Evolutionary conservation across 1,140 invertebrate genomes (phyloP), one percentile per base, ranked within the genome.

Genomic region (Cepaea nemoralis): DNA sequence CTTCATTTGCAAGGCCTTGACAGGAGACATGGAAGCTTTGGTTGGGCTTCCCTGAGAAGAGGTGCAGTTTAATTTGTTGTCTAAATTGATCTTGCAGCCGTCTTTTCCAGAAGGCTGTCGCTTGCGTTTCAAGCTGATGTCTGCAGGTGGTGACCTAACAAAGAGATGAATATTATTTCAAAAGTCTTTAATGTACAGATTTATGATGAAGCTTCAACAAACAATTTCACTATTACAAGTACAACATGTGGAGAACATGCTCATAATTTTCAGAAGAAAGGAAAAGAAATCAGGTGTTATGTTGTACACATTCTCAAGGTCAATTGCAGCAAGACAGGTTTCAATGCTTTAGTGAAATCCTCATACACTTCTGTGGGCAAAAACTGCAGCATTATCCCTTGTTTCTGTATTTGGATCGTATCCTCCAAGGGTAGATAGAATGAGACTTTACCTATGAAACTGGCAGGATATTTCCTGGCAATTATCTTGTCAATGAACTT

Each of bases 1-100:
- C 42, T 63, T 77, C 31, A 77, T 39, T 35, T 55, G 75, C 55
- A 77, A 40, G 12, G 50, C 35, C 50, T 77, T 77, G 2, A 59
- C 55, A 37, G 75, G 75, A 12, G 50, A 63, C 16, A 33, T 24
- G 14, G 35, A 63, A 35, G 35, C 33, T 40, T 39, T 63, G 16
- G 27, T 63, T 35, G 75, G 75, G 42, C 75, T 77, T 33, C 22
- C 35, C 48, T 63, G 50, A 39, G 55, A 39, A 6, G 75, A n/a
- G 55, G 42, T 50, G 37, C 42, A 45, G 71, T 74, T 74, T 3
- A 27, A 74, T 2, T 22, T 31, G 39, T 50, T 27, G 31, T 45
- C 31, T 27, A 31, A 74, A 22, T 22, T 27, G n/a, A 42, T 31
- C 19, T 33, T 74, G 2, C 27, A 14, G 27, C 1, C 71, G 2